Evolutionary conservation across 2,113 vertebrate genomes (phyloP), one percentile per base, ranked within the genome.

Genomic region (Butastur rufipennis): DNA sequence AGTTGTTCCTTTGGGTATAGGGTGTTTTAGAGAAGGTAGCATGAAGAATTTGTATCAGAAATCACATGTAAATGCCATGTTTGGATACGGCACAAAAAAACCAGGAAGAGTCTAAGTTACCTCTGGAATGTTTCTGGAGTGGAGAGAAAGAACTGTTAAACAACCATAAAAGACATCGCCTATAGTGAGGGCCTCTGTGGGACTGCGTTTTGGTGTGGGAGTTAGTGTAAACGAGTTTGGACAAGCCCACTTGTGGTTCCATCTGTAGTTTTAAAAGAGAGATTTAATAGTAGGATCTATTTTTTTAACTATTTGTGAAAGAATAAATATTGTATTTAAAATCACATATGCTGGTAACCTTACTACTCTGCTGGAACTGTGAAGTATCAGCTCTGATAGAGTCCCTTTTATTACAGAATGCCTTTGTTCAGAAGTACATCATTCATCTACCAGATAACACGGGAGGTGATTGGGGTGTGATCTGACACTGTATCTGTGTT

Each of bases 241-340:
- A 95, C 84, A 91, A 55, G 84, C 81, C 94, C 27, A 20, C 31
- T 81, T 89, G 62, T 81, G 48, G 36, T 79, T 95, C 94, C 68
- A 89, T 95, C 83, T 94, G 86, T 92, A 81, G 65, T 81, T 95
- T 92, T 88, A 77, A 75, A 82, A 58, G 40, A 67, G 82, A 58
- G 38, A 83, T 95, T 95, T 72, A 84, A 61, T 23, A 78, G 62
- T 48, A 66, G 9, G 40, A 50, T 75, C 19, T 86, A 18, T 25
- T 80, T 70, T 77, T 77, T 68, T 9, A 52, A 67, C 65, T 83
- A 10, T 77, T 88, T 5, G 5, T 79, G 71, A 81, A 88, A 88
- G 50, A 93, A 47, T 2, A 9, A 85, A 52, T 17, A 9, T 70
- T 88, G 19, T 86, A 13, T 91, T 92, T 90, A 47, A 94, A 82